phyloP scores from a whole-genome alignment of 1,140 invertebrate genomes.

The Mactra quadrangularis region DNA sequence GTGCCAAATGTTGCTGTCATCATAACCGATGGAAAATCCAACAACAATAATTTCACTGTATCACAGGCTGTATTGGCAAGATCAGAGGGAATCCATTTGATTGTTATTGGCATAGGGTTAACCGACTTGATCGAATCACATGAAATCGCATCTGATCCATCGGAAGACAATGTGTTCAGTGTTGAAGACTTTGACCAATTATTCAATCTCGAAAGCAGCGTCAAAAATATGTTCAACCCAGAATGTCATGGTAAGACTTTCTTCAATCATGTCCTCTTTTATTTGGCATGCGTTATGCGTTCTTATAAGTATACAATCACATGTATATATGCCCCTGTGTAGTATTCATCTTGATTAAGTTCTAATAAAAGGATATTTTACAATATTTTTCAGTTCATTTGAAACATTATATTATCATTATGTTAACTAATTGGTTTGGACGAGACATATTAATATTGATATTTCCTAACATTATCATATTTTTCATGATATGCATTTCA shows the following conservation, averaged over 20 bases:
- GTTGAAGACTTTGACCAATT: slow-evolving; percentile 1
- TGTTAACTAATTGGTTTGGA: too few species aligned
- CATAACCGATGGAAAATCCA: slow-evolving; percentile 24
- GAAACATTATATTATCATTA: not conserved
- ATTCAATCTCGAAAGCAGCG: not conserved
- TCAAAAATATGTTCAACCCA: not conserved
- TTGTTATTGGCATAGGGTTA: not conserved
- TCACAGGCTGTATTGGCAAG: not conserved
- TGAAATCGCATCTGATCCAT: slow-evolving; percentile 18
- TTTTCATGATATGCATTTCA: too few species aligned
- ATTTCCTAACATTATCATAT: too few species aligned
- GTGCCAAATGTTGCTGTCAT: slow-evolving; percentile 18
- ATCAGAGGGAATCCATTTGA: slow-evolving; percentile 15
- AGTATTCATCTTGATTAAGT: not conserved
- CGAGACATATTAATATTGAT: too few species aligned
- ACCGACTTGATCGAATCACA: not conserved
- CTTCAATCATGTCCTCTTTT: not conserved
- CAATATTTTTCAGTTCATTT: not conserved
- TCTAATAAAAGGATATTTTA: not conserved
- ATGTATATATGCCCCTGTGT: not conserved
- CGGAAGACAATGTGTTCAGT: not conserved
- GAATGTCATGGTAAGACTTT: not conserved
- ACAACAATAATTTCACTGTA: not conserved
- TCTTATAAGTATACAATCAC: too few species aligned
- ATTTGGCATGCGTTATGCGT: too few species aligned